phyloP scores from a whole-genome alignment of 2,113 vertebrate genomes.

The Lophochroa leadbeateri region DNA sequence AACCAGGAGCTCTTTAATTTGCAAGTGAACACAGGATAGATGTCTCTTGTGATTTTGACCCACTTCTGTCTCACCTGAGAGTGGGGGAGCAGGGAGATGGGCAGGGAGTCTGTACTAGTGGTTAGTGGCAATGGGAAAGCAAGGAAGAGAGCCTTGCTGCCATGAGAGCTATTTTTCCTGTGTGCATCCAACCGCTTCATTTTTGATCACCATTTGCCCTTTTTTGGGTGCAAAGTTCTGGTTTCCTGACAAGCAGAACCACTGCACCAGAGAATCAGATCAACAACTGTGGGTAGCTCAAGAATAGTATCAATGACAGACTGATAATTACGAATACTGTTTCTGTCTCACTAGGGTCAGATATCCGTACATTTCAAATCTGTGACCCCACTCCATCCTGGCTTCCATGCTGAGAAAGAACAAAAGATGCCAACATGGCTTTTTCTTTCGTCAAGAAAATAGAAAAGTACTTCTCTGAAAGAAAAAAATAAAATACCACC shows the following conservation, averaged over 20 bases:
- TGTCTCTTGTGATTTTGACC: background rate
- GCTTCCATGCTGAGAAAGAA: background rate
- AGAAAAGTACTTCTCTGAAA: constrained; percentile 18
- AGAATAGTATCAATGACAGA: background rate
- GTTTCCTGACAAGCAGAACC: background rate
- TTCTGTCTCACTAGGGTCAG: background rate
- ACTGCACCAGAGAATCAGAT: background rate
- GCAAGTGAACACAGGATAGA: background rate
- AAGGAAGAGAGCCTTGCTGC: background rate
- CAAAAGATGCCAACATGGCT: background rate
- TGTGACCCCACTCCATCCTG: background rate
- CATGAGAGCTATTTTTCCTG: background rate
- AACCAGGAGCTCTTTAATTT: background rate
- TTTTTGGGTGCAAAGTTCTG: background rate
- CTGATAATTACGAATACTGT: background rate
- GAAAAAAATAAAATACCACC: background rate
- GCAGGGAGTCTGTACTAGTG: accelerated
- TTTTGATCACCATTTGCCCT: background rate
- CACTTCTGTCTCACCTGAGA: background rate
- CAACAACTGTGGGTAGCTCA: background rate
- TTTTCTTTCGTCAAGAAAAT: constrained; percentile 4
- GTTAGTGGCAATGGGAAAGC: background rate
- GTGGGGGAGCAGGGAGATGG: background rate
- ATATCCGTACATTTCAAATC: background rate
- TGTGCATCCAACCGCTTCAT: background rate